Percentiles rank a stretch among this genome's conserved stretches.
Conservation (phyloP, 2,113 vertebrate genomes). For the Spilogale gracilis region DNA sequence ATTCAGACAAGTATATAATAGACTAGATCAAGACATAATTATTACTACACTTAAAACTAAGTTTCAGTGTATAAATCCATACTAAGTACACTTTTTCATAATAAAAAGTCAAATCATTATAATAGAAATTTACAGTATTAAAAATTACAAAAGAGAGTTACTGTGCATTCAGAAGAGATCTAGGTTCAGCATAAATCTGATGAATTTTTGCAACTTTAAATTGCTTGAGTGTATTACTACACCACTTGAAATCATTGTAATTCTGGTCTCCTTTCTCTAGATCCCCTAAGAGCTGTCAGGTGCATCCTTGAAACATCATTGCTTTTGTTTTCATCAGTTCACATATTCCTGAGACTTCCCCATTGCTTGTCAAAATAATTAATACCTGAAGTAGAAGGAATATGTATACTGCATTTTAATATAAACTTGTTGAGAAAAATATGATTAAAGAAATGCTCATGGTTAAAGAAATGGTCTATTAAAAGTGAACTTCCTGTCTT, state of each 20-base stretch:
- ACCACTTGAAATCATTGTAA: constrained; percentile 67
- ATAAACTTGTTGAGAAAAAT: constrained; percentile 62
- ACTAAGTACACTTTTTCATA: background rate
- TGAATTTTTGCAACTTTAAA: constrained; percentile 57
- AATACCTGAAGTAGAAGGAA: constrained; percentile 72
- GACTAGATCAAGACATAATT: background rate
- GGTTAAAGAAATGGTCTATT: constrained; percentile 63
- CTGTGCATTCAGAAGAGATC: constrained; percentile 34
- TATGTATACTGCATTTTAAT: constrained; percentile 76
- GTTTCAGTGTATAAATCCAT: constrained; percentile 15
- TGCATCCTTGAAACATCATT: constrained; percentile 65
- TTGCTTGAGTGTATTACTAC: constrained; percentile 62
- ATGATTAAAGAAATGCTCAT: constrained; percentile 50
- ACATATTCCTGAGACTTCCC: constrained; percentile 70
- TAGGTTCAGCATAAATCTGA: constrained; percentile 50
- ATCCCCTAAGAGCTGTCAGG: constrained; percentile 68
- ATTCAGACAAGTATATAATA: background rate
- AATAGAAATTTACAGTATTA: constrained; percentile 46
- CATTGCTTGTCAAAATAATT: constrained; percentile 82
- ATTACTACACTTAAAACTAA: background rate
- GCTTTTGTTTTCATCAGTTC: constrained; percentile 75
- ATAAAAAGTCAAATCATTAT: background rate
- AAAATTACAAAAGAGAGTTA: constrained; percentile 16
- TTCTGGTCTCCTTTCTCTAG: constrained; percentile 64
- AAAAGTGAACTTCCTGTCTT: constrained; percentile 65